A percentile compares a stretch with the other conserved stretches of the same genome.
phyloP scores from a whole-genome alignment of 2,888 invertebrate species.

The Geotrupes spiniger region DNA sequence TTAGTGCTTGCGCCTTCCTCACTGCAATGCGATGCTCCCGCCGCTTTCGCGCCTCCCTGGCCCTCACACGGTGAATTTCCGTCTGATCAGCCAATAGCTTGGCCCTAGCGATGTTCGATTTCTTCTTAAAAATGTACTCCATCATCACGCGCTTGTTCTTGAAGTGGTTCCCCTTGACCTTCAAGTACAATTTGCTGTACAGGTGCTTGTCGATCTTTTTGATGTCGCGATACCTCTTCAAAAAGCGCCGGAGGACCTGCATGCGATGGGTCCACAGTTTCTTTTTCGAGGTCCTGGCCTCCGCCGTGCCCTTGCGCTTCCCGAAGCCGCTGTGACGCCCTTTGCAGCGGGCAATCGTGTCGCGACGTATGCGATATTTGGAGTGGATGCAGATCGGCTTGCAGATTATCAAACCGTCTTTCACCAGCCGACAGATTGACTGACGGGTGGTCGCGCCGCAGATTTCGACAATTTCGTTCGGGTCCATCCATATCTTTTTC shows the following conservation, averaged over 20 bases:
- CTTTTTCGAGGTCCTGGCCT: conserved; percentile 74
- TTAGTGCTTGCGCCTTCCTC: conserved; percentile 67
- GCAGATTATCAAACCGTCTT: conserved; percentile 97
- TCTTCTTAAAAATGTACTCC: conserved; percentile 99
- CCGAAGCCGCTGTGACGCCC: conserved; percentile 96
- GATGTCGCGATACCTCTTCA: conserved; percentile 90
- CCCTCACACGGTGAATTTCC: conserved; percentile 91
- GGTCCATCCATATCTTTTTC: conserved; percentile 98
- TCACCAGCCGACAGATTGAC: conserved; percentile 93
- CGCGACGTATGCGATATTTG: conserved; percentile 90
- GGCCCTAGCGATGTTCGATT: conserved; percentile 93
- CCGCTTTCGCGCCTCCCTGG: conserved; percentile 90
- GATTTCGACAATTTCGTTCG: conserved; percentile 97
- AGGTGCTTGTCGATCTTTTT: conserved; percentile 98
- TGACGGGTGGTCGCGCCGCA: conserved; percentile 97
- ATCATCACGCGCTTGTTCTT: conserved; percentile 97
- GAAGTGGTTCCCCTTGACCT: conserved; percentile 90
- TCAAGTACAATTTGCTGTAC: conserved; percentile 92
- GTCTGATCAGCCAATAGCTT: conserved; percentile 94
- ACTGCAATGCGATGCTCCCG: conserved; percentile 87
- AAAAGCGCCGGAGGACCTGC: conserved; percentile 86
- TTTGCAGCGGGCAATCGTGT: conserved; percentile 90
- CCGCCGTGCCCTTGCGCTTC: conserved; percentile 97
- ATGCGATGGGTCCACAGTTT: conserved; percentile 86
- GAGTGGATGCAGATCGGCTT: conserved; percentile 97